phyloP scores from a whole-genome alignment of 2,888 invertebrate genomes.

The Galeruca laticollis region DNA sequence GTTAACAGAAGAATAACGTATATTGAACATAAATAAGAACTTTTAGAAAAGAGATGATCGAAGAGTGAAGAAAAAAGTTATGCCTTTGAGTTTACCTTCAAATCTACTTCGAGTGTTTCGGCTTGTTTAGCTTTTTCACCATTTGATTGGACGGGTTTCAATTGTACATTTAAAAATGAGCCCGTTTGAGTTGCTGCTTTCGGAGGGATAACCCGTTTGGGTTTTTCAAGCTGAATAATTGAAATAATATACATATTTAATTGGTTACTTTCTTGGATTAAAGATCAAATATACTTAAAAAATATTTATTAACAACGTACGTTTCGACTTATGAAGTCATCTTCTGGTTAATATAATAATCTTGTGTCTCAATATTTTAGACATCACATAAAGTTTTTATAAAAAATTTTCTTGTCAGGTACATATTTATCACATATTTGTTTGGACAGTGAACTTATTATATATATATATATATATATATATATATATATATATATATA shows the following conservation, averaged over 20 bases:
- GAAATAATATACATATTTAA: conserved; percentile 30
- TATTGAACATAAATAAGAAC: conserved; percentile 14
- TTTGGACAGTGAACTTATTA: too few species aligned
- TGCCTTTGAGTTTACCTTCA: conserved; percentile 62
- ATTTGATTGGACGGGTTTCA: conserved; percentile 71
- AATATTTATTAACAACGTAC: too few species aligned
- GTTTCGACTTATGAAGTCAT: too few species aligned
- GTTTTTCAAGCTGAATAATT: conserved; percentile 58
- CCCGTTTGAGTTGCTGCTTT: conserved; percentile 68
- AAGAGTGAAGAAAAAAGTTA: conserved; percentile 31
- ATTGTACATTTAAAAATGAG: conserved; percentile 72
- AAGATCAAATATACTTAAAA: too few species aligned
- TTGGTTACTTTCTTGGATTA: too few species aligned
- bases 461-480: too few species aligned
- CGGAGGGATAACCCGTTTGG: conserved; percentile 67
- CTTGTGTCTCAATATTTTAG: too few species aligned
- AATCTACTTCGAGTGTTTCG: conserved; percentile 57
- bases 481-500: too few species aligned
- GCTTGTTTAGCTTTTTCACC: conserved; percentile 63
- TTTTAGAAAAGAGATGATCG: conserved; percentile 36
- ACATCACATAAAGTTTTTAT: too few species aligned
- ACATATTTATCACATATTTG: too few species aligned
- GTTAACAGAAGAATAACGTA: conserved; percentile 7
- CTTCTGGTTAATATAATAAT: too few species aligned
- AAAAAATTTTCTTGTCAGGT: too few species aligned